Evolutionary conservation across 2,797 vertebrate species (phyloP), one percentile per base, ranked within the genome.

Genomic region (Sandelia bainsii): DNA sequence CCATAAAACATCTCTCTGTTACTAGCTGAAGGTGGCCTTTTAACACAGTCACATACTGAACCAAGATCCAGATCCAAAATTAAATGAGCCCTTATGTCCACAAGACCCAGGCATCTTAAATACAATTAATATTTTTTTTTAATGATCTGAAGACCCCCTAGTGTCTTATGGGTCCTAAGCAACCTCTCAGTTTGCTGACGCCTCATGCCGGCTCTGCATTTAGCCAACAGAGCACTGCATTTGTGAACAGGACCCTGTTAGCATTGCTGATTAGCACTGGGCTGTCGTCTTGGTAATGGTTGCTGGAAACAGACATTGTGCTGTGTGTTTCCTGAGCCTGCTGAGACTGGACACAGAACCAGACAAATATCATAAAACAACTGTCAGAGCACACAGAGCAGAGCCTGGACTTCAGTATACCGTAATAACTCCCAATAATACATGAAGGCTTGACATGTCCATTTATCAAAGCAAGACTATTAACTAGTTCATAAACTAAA

Each of bases 261-360:
- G 76, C 82, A 48, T 89, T 57, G 70, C 86, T 71, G 72, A 65
- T 77, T 49, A 71, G 57, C 71, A 29, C 19, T 46, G 34, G 29
- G 69, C 70, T 23, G 87, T 92, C 69, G 83, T 76, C 80, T n/a
- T 89, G 91, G 89, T 80, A 49, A 84, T 72, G 64, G 49, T 9
- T 17, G 70, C 70, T 42, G 58, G 56, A 45, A 54, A 52, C 73
- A 39, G 62, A 83, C 29, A 62, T 63, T 54, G 69, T 60, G 71
- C 50, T 72, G 60, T 48, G 69, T 48, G 22, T 75, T 87, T 91
- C 83, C 89, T 85, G 70, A 80, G 27, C 89, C 82, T 68, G 81
- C 83, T 84, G 87, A 53, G 81, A 27, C 44, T 34, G 62, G 9
- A 66, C 23, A 27, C 70, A 69, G 46, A 67, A 80, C 73, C 61